Evolutionary conservation across 2,888 invertebrate genomes (phyloP), one percentile per base, ranked within the genome.

Genomic region (Chesias legatella): DNA sequence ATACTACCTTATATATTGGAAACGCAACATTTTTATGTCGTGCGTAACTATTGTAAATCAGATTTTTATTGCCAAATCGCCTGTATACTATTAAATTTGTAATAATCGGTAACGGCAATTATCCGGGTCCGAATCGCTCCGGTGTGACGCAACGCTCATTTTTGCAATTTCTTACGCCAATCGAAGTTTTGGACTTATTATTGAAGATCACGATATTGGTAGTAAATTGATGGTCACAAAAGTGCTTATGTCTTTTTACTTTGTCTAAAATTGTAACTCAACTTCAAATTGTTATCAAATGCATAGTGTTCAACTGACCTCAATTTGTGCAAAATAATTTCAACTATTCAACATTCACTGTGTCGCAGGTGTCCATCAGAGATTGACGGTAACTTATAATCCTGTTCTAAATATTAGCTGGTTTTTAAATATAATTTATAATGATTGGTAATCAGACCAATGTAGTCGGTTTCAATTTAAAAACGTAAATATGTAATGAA

Each of bases 61-160:
- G 56, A 53, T 58, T 69, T 55, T 62, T 58, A 58, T 67, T 74
- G 62, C 69, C 57, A 73, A 79, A 78, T 73, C 63, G 63, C 54
- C 58, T 66, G 68, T 73, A 75, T 80, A 73, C 69, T 67, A 77
- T 79, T 60, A 65, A 58, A 65, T 76, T 74, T 71, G 73, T 72
- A 76, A 77, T 73, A 78, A 79, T 80, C 75, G 53, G 75, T 64
- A 68, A 78, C 76, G 73, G 58, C 73, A 82, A 83, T 82, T 84
- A 81, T 53, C 58, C 55, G 57, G 60, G 40, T 51, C 17, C 22
- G 17, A 40, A 45, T 56, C 58, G 60, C 53, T 36, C 26, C 51
- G 51, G 56, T 76, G 62, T 85, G 77, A 78, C 67, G 82, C 71
- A 84, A 85, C 51, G 40, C 58, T 58, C 70, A 77, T 77, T 80